Evolutionary conservation across 2,113 vertebrate genomes (phyloP).

Genomic region (Pantherophis guttatus): DNA sequence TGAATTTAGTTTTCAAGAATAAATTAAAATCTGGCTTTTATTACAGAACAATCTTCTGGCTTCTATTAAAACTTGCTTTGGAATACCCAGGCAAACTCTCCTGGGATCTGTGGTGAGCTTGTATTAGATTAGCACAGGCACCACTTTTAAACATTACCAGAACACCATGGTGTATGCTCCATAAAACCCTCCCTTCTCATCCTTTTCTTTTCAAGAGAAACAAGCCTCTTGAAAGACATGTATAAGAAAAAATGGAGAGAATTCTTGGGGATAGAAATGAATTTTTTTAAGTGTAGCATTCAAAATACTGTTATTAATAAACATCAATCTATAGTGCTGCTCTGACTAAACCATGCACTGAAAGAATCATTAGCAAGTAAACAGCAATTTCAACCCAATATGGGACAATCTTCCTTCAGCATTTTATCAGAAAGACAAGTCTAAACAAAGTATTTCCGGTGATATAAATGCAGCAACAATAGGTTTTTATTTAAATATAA

Average conservation of each 20-base stretch:
- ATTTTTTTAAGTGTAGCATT: not conserved
- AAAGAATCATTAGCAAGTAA: not conserved
- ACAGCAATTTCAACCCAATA: not conserved
- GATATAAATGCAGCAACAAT: not conserved
- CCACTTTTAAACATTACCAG: slow-evolving; percentile 59
- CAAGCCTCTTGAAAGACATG: slow-evolving; percentile 39
- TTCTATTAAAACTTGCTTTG: slow-evolving; percentile 50
- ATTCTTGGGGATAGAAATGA: slow-evolving; percentile 16
- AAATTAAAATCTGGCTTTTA: slow-evolving; percentile 42
- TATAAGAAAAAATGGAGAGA: slow-evolving; percentile 44
- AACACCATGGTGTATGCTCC: slow-evolving; percentile 41
- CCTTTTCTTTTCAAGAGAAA: slow-evolving; percentile 40
- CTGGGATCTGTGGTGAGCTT: slow-evolving; percentile 56
- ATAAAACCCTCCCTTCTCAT: slow-evolving; percentile 36
- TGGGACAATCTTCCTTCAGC: not conserved
- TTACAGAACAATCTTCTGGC: slow-evolving; percentile 35
- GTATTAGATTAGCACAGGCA: slow-evolving; percentile 58
- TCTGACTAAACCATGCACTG: not conserved
- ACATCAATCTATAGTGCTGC: not conserved
- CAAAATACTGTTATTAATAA: not conserved
- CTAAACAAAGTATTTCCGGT: not conserved
- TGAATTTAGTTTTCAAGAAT: slow-evolving; percentile 22
- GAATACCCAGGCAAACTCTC: slow-evolving; percentile 45
- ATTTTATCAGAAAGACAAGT: not conserved
- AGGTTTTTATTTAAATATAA: not conserved